Percentiles rank a stretch among this genome's conserved stretches.
phyloP scores from a whole-genome alignment of 92 coral and sea anemone genomes.

The Phymanthus crucifer region DNA sequence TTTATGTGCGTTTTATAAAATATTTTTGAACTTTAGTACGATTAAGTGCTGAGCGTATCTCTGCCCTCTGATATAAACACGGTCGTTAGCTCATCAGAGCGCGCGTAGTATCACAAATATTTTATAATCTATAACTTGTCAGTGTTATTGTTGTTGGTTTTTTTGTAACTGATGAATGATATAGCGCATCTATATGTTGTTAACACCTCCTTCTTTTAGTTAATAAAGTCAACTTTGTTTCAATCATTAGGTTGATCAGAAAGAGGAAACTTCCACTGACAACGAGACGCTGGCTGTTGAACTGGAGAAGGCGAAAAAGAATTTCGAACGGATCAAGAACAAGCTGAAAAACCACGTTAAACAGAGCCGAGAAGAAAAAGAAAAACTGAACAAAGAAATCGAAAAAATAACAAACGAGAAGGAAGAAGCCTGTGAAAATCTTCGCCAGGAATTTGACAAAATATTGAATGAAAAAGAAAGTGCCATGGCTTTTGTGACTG shows the following conservation, averaged over 20 bases:
- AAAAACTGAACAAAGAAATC: constrained; percentile 43
- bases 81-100: no score
- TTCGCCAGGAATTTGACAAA: constrained; percentile 47
- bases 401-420: constrained; percentile 51
- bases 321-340: constrained; percentile 60
- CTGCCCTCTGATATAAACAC: no score
- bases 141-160: no score
- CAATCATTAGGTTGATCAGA: constrained; percentile 46
- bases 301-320: constrained; percentile 59
- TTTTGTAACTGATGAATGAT: no score
- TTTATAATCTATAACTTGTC: no score
- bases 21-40: no score
- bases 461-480: constrained; percentile 35
- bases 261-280: constrained; percentile 29
- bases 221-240: neutral
- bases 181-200: no score
- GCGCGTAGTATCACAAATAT: no score
- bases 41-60: no score
- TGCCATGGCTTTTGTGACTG: constrained; percentile 28
- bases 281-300: constrained; percentile 40
- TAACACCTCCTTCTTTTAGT: neutral
- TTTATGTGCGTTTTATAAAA: no score
- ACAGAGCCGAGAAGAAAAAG: constrained; percentile 61
- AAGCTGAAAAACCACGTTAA: constrained; percentile 52
- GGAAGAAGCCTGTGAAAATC: constrained; percentile 50